phyloP scores from a whole-genome alignment of 1,140 invertebrate genomes.

The Radopholus similis region DNA sequence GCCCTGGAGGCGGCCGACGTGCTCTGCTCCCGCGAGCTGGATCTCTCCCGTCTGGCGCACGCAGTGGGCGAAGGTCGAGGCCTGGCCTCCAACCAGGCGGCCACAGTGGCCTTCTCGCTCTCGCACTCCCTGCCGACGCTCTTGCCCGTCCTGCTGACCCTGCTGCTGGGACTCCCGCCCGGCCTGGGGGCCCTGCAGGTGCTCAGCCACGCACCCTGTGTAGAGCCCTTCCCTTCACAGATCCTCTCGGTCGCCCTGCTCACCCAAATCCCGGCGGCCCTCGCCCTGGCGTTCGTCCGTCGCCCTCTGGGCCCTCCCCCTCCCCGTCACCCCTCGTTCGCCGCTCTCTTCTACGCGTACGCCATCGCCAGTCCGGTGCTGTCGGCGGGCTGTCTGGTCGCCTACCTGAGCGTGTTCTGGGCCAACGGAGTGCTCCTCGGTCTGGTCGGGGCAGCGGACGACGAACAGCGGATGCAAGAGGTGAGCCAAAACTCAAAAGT shows the following conservation, averaged over 20 bases:
- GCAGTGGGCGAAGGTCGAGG: constrained; percentile 54
- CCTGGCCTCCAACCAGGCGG: constrained; percentile 62
- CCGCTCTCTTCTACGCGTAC: constrained; percentile 27
- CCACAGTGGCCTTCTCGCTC: constrained; percentile 30
- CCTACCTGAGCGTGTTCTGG: constrained; percentile 24
- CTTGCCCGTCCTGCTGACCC: constrained; percentile 55
- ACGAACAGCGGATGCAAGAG: neutral
- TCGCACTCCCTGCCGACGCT: constrained; percentile 59
- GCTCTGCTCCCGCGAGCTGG: constrained; percentile 24
- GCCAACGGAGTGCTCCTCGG: neutral
- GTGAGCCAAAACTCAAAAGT: neutral
- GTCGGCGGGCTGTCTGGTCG: constrained; percentile 29
- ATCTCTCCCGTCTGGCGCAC: constrained; percentile 36
- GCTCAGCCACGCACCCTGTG: neutral
- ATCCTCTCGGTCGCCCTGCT: constrained; percentile 30
- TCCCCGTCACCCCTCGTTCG: constrained; percentile 20
- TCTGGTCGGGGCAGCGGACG: neutral
- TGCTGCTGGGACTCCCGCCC: constrained; percentile 55
- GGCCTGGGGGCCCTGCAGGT: constrained; percentile 56
- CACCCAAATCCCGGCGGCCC: constrained; percentile 39
- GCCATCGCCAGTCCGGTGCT: constrained; percentile 31
- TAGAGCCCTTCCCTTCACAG: constrained; percentile 1
- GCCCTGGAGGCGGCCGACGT: constrained; percentile 62
- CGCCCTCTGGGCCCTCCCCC: neutral
- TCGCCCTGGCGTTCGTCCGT: constrained; percentile 44